phyloP scores from a whole-genome alignment of 2,797 vertebrate genomes.

The Leucoraja ocellata region DNA sequence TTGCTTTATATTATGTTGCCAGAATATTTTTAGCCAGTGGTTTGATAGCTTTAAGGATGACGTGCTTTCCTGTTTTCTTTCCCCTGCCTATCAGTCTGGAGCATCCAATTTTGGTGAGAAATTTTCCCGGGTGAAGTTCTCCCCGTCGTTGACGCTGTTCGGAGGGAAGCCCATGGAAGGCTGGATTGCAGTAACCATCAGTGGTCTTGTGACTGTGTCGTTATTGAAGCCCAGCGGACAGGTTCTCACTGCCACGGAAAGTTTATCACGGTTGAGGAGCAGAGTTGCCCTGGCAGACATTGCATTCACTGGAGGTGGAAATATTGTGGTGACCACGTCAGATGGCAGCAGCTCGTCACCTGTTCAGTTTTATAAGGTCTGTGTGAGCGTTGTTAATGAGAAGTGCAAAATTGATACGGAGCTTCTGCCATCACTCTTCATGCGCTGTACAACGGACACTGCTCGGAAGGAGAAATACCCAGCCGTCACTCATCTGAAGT shows the following conservation, averaged over 20 bases:
- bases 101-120: conserved; percentile 93
- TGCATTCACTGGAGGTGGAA: conserved; percentile 88
- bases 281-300: conserved; percentile 87
- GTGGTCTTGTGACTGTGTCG: conserved; percentile 85
- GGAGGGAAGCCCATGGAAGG: conserved; percentile 96
- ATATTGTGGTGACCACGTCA: conserved; percentile 89
- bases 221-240: conserved; percentile 83
- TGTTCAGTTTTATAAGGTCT: conserved; percentile 96
- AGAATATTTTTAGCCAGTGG: background rate
- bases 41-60: background rate
- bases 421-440: conserved; percentile 86
- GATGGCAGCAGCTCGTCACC: conserved; percentile 87
- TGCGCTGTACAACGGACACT: conserved; percentile 88
- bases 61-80: background rate
- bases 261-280: conserved; percentile 80
- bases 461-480: conserved; percentile 83
- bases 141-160: conserved; percentile 82
- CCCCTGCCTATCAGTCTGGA: conserved; percentile 62
- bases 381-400: conserved; percentile 88
- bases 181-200: conserved; percentile 90
- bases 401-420: conserved; percentile 95
- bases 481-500: conserved; percentile 86
- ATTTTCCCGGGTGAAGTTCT: conserved; percentile 93
- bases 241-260: conserved; percentile 85
- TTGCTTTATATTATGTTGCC: background rate